Evolutionary conservation across 2,113 vertebrate species (phyloP).

Genomic region (Craseonycteris thonglongyai): DNA sequence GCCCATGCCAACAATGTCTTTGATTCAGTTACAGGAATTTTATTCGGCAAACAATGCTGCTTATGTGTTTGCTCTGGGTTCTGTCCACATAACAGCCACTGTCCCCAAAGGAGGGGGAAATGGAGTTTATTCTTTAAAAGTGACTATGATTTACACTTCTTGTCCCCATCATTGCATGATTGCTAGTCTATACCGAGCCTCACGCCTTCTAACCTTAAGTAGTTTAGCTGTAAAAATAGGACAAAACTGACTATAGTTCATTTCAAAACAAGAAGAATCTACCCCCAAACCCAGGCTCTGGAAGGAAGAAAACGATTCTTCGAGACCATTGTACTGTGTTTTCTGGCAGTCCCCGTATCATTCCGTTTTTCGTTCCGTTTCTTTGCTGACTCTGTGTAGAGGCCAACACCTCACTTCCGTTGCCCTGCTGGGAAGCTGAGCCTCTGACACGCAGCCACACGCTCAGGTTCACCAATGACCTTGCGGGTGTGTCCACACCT

Average conservation of each 20-base stretch:
- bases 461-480: not conserved
- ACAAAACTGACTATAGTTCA: not conserved
- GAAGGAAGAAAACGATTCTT: not conserved
- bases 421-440: not conserved
- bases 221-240: not conserved
- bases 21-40: slow-evolving; percentile 28
- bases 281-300: not conserved
- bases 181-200: not conserved
- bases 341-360: not conserved
- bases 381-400: not conserved
- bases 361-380: not conserved
- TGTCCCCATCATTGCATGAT: not conserved
- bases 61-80: slow-evolving; percentile 44
- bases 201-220: not conserved
- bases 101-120: not conserved
- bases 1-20: slow-evolving; percentile 34
- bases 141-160: not conserved
- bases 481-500: not conserved
- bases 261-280: not conserved
- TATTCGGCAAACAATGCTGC: not conserved
- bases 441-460: not conserved
- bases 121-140: slow-evolving; percentile 21
- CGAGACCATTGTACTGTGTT: not conserved
- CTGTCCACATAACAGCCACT: not conserved
- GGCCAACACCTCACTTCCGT: not conserved